Evolutionary conservation across 2,113 vertebrate species (phyloP).

Genomic region (Microtus richardsoni): DNA sequence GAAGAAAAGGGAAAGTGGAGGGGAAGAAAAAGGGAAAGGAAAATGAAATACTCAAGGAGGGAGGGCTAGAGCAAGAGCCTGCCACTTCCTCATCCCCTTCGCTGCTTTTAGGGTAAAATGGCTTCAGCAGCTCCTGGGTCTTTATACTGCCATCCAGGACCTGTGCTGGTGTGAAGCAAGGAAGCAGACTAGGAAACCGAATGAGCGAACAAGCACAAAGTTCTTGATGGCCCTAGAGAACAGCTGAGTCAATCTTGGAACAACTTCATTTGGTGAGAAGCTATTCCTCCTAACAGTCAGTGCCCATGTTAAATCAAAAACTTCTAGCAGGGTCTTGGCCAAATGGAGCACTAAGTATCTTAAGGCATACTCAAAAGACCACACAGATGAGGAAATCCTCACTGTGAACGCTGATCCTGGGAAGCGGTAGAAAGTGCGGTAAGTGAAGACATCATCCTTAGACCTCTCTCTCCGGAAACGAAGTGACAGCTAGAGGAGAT

Average conservation of each 20-base stretch:
- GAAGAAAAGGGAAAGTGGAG: not conserved
- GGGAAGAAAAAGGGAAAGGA: not conserved
- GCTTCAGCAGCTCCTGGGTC: not conserved
- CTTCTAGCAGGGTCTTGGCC: not conserved
- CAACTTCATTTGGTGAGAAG: not conserved
- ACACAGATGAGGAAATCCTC: not conserved
- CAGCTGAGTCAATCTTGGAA: not conserved
- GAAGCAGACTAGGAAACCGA: not conserved
- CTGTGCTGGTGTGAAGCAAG: not conserved
- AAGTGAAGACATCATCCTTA: not conserved
- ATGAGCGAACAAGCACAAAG: not conserved
- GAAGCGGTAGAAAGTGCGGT: not conserved
- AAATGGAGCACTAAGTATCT: not conserved
- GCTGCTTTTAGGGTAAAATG: not conserved
- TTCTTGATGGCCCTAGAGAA: not conserved
- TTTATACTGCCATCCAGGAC: not conserved
- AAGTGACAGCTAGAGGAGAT: not conserved
- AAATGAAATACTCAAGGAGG: not conserved
- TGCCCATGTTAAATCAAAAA: not conserved
- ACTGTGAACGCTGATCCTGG: rapidly evolving
- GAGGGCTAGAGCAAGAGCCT: not conserved
- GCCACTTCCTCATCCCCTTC: not conserved
- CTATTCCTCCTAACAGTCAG: not conserved
- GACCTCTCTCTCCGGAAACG: not conserved
- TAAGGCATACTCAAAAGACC: not conserved